Evolutionary conservation across 2,113 vertebrate species (phyloP).

Genomic region (Redunca redunca): DNA sequence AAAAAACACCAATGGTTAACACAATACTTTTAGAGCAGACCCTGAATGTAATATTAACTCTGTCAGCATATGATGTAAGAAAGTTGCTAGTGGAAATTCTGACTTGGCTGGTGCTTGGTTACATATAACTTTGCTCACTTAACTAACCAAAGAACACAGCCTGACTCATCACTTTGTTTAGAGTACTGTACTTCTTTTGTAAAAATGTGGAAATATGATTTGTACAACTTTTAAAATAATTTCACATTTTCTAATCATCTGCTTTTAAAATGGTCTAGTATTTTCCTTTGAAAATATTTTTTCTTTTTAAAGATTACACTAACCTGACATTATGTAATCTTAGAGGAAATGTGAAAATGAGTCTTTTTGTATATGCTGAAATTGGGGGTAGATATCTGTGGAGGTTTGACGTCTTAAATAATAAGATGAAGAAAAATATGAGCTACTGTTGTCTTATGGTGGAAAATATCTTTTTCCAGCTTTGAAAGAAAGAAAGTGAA

Average conservation of each 20-base stretch:
- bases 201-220: background rate
- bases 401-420: background rate
- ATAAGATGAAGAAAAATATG: background rate
- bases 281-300: background rate
- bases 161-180: background rate
- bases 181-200: background rate
- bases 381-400: background rate
- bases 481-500: background rate
- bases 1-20: background rate
- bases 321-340: background rate
- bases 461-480: background rate
- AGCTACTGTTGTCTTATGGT: background rate
- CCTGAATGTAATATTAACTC: background rate
- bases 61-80: background rate
- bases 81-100: background rate
- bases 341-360: constrained; percentile 27
- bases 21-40: background rate
- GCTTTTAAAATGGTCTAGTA: background rate
- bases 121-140: background rate
- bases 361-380: background rate
- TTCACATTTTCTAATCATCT: constrained; percentile 1
- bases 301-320: background rate
- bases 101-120: background rate
- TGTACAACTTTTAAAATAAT: background rate
- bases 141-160: background rate